Percentiles rank a stretch among this genome's conserved stretches.
These are phyloP conservation scores for Ageneiosus marmoratus DNA, from an alignment of 2,113 vertebrate genomes.

Conservation along the genomic window DNA sequence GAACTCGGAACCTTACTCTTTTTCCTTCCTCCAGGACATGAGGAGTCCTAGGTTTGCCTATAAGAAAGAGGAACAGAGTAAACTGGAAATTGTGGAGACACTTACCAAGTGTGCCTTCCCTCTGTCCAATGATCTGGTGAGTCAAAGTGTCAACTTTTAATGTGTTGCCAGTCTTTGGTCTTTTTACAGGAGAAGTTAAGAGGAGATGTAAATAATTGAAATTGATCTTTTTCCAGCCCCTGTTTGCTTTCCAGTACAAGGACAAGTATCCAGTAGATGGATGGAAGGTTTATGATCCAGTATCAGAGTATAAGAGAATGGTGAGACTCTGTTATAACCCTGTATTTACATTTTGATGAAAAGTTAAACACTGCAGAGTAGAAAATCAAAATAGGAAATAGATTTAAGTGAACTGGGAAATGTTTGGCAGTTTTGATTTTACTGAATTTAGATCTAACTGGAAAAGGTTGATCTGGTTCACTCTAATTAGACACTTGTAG, in stretches of 20 bases:
- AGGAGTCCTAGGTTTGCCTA: slow-evolving; percentile 91
- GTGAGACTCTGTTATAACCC: slow-evolving; percentile 62
- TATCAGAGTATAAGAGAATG: slow-evolving; percentile 91
- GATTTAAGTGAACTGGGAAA: neutral
- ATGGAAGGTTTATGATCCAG: slow-evolving; percentile 94
- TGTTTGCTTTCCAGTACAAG: slow-evolving; percentile 91
- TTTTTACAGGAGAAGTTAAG: neutral
- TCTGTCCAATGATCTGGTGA: slow-evolving; percentile 83
- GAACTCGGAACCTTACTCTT: neutral
- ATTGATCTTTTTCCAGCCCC: slow-evolving; percentile 69
- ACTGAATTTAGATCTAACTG: neutral
- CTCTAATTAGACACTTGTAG: neutral
- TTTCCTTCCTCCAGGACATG: slow-evolving; percentile 82
- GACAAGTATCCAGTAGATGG: slow-evolving; percentile 88
- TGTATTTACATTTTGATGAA: neutral
- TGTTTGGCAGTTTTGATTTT: neutral
- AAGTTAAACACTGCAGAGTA: neutral
- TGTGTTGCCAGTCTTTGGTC: neutral
- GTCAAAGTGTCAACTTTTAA: slow-evolving; percentile 45
- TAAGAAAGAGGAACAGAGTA: slow-evolving; percentile 83
- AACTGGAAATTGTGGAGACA: slow-evolving; percentile 83
- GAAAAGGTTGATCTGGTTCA: neutral
- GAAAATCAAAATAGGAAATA: neutral
- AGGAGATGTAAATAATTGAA: neutral
- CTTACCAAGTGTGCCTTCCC: slow-evolving; percentile 86